Evolutionary conservation across 2,797 vertebrate genomes (phyloP), one percentile per base, ranked within the genome.

Genomic region (Petrocephalus sullivani): DNA sequence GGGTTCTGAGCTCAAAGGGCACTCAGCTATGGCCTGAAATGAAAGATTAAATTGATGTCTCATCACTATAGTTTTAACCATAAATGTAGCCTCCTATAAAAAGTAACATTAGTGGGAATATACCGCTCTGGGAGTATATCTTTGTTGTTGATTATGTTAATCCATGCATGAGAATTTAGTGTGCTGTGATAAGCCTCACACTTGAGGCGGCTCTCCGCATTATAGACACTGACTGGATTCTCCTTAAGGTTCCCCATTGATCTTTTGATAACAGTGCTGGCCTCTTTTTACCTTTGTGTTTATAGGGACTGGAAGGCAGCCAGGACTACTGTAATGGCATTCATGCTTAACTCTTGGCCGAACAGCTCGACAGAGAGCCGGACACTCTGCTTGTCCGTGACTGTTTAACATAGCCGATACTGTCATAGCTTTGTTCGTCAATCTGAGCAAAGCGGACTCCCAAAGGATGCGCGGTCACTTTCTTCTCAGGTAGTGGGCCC

Each of bases 91-190:
- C 82, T 60, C 46, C n/a, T 33, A 23, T 67, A 88, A 10, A 58
- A 7, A 78, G 2, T 23, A 46, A 41, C 60, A 10, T 85, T 86
- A 16, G 33, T 37, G n/a, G 9, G 67, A 58, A 64, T 14, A 75
- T 75, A 75, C 56, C 23, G 21, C 81, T 21, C 41, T 54, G 53
- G 19, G 84, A 58, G 64, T 14, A 75, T 75, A 78, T 86, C 23
- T 57, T 58, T 49, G 84, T 58, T 85, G 64, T 88, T 56, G 51
- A 86, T 88, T 56, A 60, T 67, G 64, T 49, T 86, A 88, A 28
- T 58, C 28, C 84, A 86, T 86, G 83, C 51, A 88, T 56, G 61
- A 14, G 21, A 75, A 86, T 83, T 88, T 84, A 85, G 46, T 58
- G 88, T 21, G 46, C 16, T 75, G 53, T 86, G 53, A 86, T 75